Base-by-base conservation (phyloP, 2,888 invertebrate genomes). In the Lordiphosa andalusiaca region DNA sequence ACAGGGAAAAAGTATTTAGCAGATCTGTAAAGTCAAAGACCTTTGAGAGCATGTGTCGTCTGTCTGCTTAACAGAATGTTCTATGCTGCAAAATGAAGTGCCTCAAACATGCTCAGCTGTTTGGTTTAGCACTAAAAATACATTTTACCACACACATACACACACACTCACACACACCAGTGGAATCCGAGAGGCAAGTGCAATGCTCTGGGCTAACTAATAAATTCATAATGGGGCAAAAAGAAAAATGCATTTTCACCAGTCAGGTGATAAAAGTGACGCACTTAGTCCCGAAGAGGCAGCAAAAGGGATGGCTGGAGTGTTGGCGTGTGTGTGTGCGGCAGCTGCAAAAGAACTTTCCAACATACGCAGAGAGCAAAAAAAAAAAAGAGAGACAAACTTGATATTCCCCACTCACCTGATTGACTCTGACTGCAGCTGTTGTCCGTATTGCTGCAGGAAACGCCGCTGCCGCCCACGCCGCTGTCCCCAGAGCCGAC, bases 351-450 rank as follows among this genome's bases (percentile, higher is more conserved):
- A 57, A 59, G 52, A 67, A 42, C 36, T 63, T 57, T 53, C 10
- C 53, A 39, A 33, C 25, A 39, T 23, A 41, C 23, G 33, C 19
- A 47, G n/a, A 30, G 16, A 59, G 51, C 9, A 41, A 49, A 35
- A 53, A n/a, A n/a, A n/a, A 35, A 21, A 23, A 7, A 25, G 21
- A 40, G 25, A 53, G 52, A 39, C 51, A 51, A 72, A 59, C 53
- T 70, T 58, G 56, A 73, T 33, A 33, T 44, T 44, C 30, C n/a
- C 25, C 44, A 44, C 86, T 85, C 75, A 86, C 86, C 86, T 76
- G 86, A 78, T 70, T 78, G 81, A 78, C 84, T 81, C 71, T 74
- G 80, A 59, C 83, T 75, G 80, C 85, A 85, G 80, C 84, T 85
- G 73, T 86, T 86, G 69, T 84, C 73, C 56, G 82, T 80, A 50